Percentiles rank a stretch among this genome's conserved stretches.
phyloP scores from a whole-genome alignment of 2,888 invertebrate species.

The Metopia argyrocephala region DNA sequence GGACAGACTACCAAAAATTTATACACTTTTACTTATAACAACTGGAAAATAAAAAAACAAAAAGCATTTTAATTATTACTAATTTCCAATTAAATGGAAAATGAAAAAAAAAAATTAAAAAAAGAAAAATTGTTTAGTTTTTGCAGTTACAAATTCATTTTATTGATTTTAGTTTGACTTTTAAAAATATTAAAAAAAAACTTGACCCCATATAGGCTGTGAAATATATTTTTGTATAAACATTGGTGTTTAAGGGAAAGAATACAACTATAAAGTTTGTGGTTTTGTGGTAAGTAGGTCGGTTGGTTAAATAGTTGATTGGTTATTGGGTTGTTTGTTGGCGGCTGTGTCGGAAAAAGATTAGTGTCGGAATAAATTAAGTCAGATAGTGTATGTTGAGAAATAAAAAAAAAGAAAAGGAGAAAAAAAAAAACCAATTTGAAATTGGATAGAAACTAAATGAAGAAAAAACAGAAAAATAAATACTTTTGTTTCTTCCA shows the following conservation, averaged over 20 bases:
- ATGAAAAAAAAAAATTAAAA: neutral
- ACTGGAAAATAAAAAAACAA: too few species aligned
- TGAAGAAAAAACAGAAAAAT: too few species aligned
- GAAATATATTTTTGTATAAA: too few species aligned
- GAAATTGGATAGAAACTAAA: too few species aligned
- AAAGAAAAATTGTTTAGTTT: neutral
- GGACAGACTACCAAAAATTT: too few species aligned
- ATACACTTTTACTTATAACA: too few species aligned
- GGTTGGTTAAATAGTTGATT: neutral
- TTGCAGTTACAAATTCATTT: neutral
- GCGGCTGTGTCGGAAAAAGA: conserved; percentile 17
- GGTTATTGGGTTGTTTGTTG: neutral
- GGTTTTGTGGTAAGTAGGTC: conserved; percentile 18
- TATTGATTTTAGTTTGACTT: neutral
- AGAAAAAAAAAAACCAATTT: neutral
- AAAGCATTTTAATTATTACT: neutral
- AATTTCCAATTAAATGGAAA: neutral
- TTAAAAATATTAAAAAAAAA: neutral
- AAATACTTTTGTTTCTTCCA: too few species aligned
- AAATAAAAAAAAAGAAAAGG: conserved; percentile 33
- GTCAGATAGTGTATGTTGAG: conserved; percentile 34
- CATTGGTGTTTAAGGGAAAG: neutral
- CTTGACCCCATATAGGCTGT: neutral
- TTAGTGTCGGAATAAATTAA: conserved; percentile 31
- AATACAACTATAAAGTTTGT: neutral